Percentiles rank a stretch among this genome's conserved stretches.
Evolutionary conservation across 2,888 invertebrate species (phyloP).

Genomic region (Bruchidius siliquastri): DNA sequence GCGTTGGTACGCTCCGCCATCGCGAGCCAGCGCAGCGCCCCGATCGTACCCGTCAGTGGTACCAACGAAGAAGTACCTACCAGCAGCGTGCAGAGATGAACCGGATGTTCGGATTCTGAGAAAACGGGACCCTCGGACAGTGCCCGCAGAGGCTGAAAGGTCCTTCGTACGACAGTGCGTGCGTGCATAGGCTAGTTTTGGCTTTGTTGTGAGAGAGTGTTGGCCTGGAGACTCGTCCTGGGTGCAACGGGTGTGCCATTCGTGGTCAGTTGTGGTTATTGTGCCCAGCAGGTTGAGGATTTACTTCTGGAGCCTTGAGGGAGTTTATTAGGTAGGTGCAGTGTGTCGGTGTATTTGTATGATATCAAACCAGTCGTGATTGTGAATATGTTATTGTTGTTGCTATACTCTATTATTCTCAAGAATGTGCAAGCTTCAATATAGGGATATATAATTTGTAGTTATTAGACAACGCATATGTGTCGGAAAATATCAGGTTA

Average conservation of each 20-base stretch:
- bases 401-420: no score
- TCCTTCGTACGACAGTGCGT: not conserved
- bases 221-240: not conserved
- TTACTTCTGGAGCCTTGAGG: not conserved
- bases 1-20: not conserved
- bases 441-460: no score
- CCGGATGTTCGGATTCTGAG: not conserved
- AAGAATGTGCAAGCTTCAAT: no score
- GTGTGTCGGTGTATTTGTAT: not conserved
- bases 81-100: not conserved
- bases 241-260: not conserved
- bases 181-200: not conserved
- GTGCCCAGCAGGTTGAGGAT: not conserved
- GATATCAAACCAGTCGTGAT: no score
- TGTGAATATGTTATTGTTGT: no score
- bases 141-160: no score
- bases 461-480: no score
- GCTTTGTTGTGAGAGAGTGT: not conserved
- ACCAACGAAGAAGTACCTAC: not conserved
- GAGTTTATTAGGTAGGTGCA: not conserved
- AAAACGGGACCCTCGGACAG: not conserved
- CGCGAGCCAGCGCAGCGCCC: not conserved
- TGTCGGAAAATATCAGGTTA: no score
- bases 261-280: not conserved
- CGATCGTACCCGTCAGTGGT: not conserved